These are phyloP conservation scores for Apis mellifera DNA, from an alignment of 1,140 invertebrate species.

Conservation along the genomic window DNA sequence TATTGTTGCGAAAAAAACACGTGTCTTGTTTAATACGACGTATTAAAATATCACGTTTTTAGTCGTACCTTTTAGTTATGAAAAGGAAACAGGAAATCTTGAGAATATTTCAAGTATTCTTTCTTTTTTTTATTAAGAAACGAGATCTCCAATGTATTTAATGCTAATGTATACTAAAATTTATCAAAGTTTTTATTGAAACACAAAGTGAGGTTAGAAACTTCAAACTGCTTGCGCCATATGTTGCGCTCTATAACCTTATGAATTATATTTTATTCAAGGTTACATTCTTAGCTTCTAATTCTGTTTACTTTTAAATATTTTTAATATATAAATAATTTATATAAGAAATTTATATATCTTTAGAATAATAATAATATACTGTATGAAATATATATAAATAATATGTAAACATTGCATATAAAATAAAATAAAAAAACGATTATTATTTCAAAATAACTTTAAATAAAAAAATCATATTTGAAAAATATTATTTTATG, in stretches of 20 bases:
- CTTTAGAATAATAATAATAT: background rate
- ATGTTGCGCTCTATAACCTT: slow-evolving; percentile 3
- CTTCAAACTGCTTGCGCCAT: slow-evolving; percentile 1
- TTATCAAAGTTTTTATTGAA: background rate
- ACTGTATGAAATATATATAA: no score
- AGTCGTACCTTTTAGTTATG: background rate
- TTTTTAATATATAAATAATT: background rate
- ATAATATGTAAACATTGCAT: background rate
- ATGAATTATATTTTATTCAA: background rate
- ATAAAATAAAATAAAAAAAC: no score
- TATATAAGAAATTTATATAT: background rate
- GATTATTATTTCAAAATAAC: no score
- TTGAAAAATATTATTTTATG: no score
- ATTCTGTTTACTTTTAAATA: background rate
- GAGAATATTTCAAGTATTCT: no score
- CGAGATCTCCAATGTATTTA: background rate
- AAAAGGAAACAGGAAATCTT: slow-evolving; percentile 19
- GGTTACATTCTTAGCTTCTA: background rate
- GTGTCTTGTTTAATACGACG: background rate
- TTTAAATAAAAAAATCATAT: no score
- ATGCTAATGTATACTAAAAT: background rate
- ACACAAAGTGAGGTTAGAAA: background rate
- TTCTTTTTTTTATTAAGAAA: background rate
- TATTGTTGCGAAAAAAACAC: background rate
- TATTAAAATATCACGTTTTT: slow-evolving; percentile 12